Conservation (phyloP, 2,113 vertebrate genomes). For the Pardalotus punctatus region DNA sequence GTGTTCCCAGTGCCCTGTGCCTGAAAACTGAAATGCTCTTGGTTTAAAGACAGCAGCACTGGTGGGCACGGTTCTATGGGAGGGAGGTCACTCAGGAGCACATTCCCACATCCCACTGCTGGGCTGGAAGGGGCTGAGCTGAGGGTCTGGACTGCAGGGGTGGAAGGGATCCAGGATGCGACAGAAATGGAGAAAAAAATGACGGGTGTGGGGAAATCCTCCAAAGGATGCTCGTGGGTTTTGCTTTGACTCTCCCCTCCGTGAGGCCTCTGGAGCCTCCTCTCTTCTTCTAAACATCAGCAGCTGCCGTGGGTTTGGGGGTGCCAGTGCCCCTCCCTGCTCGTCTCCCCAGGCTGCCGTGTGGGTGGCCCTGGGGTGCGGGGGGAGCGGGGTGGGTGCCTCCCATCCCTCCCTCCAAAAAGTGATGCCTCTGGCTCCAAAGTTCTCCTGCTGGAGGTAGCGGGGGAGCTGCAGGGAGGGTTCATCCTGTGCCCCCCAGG, state of each 20-base stretch:
- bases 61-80: fast-evolving
- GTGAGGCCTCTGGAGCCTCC: background rate
- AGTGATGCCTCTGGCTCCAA: background rate
- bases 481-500: background rate
- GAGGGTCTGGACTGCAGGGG: fast-evolving
- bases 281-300: background rate
- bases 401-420: background rate
- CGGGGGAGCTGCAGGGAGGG: fast-evolving
- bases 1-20: background rate
- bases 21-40: background rate
- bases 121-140: fast-evolving
- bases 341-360: background rate
- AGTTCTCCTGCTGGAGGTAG: background rate
- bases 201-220: background rate
- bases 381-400: background rate
- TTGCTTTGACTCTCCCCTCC: background rate
- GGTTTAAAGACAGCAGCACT: background rate
- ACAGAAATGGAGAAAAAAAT: background rate
- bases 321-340: background rate
- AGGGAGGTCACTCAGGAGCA: background rate
- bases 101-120: background rate
- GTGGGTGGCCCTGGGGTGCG: fast-evolving
- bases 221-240: fast-evolving
- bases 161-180: fast-evolving
- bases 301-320: background rate